A percentile compares a stretch with the other conserved stretches of the same genome.
These are phyloP conservation scores for Oikopleura dioica DNA, from an alignment of 23 tunicate genomes.

Conservation along the genomic window DNA sequence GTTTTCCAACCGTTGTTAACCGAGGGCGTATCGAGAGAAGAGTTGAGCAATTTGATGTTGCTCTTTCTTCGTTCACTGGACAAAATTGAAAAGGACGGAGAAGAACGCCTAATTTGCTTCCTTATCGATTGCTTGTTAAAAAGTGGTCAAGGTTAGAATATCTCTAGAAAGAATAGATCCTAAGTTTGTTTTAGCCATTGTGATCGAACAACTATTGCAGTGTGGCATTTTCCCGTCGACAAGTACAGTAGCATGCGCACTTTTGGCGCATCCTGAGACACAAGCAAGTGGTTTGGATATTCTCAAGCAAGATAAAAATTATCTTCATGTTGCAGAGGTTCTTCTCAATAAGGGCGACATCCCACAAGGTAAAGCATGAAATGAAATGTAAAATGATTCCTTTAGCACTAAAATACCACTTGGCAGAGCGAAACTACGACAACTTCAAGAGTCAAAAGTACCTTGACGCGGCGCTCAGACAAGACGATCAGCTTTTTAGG, in stretches of 20 bases:
- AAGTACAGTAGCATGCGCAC: not conserved
- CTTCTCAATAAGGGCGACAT: not conserved
- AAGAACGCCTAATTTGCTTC: not conserved
- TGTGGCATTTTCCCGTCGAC: not conserved
- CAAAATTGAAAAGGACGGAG: not conserved
- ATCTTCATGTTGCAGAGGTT: not conserved
- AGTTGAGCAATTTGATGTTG: not conserved
- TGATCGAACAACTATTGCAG: not conserved
- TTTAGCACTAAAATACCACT: not conserved
- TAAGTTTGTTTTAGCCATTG: too few relatives aligned
- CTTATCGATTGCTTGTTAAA: not conserved
- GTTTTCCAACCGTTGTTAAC: not conserved
- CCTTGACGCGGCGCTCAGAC: not conserved
- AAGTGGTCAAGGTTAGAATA: constrained; percentile 1
- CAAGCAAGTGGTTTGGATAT: not conserved
- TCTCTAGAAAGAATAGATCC: too few relatives aligned
- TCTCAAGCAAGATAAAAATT: not conserved
- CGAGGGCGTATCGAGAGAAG: too few relatives aligned
- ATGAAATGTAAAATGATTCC: too few relatives aligned
- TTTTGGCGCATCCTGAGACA: not conserved
- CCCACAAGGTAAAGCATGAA: too few relatives aligned
- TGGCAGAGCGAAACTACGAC: not conserved
- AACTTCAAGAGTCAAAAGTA: constrained; percentile 9
- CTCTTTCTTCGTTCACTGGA: not conserved
- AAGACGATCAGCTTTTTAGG: not conserved